A percentile compares a stretch with the other conserved stretches of the same genome.
Evolutionary conservation across 2,113 vertebrate genomes (phyloP).

Genomic region (Oreotrochilus melanogaster): DNA sequence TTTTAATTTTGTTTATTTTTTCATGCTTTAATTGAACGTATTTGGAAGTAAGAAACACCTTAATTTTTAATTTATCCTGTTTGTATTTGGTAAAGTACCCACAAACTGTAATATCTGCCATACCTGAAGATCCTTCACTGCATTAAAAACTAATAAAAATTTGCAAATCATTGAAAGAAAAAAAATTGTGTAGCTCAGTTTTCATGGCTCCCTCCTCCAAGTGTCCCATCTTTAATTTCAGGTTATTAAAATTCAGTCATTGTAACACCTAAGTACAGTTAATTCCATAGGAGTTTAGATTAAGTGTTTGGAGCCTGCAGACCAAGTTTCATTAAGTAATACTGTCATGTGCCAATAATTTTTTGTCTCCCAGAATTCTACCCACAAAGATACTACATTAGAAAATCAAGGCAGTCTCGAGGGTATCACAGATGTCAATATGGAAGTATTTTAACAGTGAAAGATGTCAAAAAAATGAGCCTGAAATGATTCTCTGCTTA

Average conservation of each 20-base stretch:
- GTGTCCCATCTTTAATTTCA: not conserved
- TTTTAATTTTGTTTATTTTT: not conserved
- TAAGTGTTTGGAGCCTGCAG: slow-evolving; percentile 39
- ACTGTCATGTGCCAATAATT: not conserved
- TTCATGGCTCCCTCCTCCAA: not conserved
- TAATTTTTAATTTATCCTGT: not conserved
- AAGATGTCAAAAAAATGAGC: slow-evolving; percentile 33
- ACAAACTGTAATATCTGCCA: not conserved
- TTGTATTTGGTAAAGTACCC: not conserved
- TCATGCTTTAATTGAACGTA: not conserved
- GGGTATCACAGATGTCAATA: slow-evolving; percentile 25
- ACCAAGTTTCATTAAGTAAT: slow-evolving; percentile 41
- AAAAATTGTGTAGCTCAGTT: not conserved
- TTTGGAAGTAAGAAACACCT: not conserved
- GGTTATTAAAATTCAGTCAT: slow-evolving; percentile 29
- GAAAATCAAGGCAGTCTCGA: slow-evolving; percentile 49
- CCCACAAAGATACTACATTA: not conserved
- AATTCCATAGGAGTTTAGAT: slow-evolving; percentile 36
- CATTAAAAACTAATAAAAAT: not conserved
- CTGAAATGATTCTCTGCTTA: slow-evolving; percentile 40
- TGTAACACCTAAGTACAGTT: slow-evolving; percentile 7
- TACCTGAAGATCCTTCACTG: not conserved
- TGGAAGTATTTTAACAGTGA: slow-evolving; percentile 46
- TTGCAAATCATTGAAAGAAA: not conserved
- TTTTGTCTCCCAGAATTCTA: slow-evolving; percentile 40